These are phyloP conservation scores for Aphaenogaster rudis DNA, from an alignment of 1,140 invertebrate species.

Conservation along the genomic window DNA sequence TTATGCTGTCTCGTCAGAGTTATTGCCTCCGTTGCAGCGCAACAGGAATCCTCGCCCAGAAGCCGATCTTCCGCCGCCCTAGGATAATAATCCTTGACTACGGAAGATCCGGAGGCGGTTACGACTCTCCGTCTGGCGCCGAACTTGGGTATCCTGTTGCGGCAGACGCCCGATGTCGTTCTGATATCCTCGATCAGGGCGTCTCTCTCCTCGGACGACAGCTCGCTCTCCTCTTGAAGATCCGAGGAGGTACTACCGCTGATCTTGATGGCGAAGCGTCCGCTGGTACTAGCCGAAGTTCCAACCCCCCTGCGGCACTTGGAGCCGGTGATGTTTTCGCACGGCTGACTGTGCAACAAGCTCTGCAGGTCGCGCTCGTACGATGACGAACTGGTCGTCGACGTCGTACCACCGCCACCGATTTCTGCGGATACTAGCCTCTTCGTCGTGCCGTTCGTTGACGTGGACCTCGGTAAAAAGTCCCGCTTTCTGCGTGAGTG, in stretches of 20 bases:
- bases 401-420: slow-evolving; percentile 67
- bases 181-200: slow-evolving; percentile 75
- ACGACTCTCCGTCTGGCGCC: slow-evolving; percentile 61
- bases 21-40: neutral
- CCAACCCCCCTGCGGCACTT: slow-evolving; percentile 36
- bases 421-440: slow-evolving; percentile 46
- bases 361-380: slow-evolving; percentile 69
- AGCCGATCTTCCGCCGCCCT: slow-evolving; percentile 25
- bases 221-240: slow-evolving; percentile 79
- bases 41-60: neutral
- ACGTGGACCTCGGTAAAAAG: slow-evolving; percentile 76
- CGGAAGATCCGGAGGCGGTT: slow-evolving; percentile 42
- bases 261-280: slow-evolving; percentile 64
- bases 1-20: slow-evolving; percentile 36
- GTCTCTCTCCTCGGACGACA: slow-evolving; percentile 80
- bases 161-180: slow-evolving; percentile 74
- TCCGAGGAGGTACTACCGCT: slow-evolving; percentile 79
- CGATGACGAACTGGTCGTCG: slow-evolving; percentile 68
- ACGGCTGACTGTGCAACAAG: slow-evolving; percentile 8
- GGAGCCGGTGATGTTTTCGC: slow-evolving; percentile 17
- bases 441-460: slow-evolving; percentile 74
- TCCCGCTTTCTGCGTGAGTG: slow-evolving; percentile 60
- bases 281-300: slow-evolving; percentile 15
- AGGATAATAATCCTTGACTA: slow-evolving; percentile 20
- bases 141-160: slow-evolving; percentile 73